Evolutionary conservation across 2,888 invertebrate species (phyloP).

Genomic region (Mimas tiliae): DNA sequence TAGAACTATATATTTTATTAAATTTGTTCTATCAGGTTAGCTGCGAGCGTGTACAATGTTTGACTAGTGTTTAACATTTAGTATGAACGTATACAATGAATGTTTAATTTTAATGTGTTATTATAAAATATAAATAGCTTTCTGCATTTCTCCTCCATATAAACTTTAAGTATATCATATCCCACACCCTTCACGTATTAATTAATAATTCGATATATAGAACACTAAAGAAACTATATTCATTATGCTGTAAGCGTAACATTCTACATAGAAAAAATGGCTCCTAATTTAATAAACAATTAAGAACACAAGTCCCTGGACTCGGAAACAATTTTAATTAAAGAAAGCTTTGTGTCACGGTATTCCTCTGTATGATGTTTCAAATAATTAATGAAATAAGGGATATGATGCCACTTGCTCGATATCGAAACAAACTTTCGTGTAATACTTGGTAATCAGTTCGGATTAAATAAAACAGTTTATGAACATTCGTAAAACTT

Average conservation of each 20-base stretch:
- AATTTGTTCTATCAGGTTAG: too few relatives aligned
- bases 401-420: conserved; percentile 16
- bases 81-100: too few relatives aligned
- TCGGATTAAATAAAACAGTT: neutral
- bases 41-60: too few relatives aligned
- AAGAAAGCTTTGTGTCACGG: conserved; percentile 17
- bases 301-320: conserved; percentile 10
- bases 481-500: neutral
- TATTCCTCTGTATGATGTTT: conserved; percentile 19
- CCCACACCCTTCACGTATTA: too few relatives aligned
- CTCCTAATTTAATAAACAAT: neutral
- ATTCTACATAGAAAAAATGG: neutral
- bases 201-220: too few relatives aligned
- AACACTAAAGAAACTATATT: too few relatives aligned
- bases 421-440: conserved; percentile 17
- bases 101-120: too few relatives aligned
- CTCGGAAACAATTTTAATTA: conserved; percentile 27
- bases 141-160: too few relatives aligned
- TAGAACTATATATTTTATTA: too few relatives aligned
- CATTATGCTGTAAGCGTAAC: neutral
- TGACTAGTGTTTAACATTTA: too few relatives aligned
- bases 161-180: too few relatives aligned
- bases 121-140: too few relatives aligned
- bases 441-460: neutral
- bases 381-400: conserved; percentile 23